Conservation (phyloP, 2,888 invertebrate species). For the Ellobium chinense region DNA sequence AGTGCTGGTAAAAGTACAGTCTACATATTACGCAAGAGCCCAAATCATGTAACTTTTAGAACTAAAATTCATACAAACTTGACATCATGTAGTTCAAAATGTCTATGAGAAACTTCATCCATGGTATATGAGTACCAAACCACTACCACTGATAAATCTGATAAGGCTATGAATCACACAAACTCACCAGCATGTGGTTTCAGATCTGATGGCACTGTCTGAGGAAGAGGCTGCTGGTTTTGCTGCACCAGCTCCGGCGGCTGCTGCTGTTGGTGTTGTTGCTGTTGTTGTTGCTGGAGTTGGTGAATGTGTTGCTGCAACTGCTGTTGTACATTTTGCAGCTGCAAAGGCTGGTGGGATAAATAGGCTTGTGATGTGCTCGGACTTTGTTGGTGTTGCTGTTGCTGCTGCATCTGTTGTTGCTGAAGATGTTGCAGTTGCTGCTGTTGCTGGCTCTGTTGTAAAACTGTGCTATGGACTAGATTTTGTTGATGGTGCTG, state of each 20-base stretch:
- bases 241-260: background rate
- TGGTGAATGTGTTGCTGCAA: background rate
- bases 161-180: no score
- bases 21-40: no score
- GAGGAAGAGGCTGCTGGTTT: background rate
- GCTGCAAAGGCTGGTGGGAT: background rate
- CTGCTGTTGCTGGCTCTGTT: background rate
- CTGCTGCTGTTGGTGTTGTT: background rate
- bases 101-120: no score
- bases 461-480: no score
- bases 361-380: background rate
- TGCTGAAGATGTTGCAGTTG: conserved; percentile 14
- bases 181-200: background rate
- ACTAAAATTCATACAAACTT: no score
- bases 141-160: no score
- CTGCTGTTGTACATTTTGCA: background rate
- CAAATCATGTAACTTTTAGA: no score
- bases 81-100: no score
- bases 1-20: no score
- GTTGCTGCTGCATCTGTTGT: background rate
- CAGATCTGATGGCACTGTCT: background rate
- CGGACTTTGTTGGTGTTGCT: background rate
- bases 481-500: no score
- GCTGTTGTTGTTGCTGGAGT: background rate
- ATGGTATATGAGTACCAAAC: no score